A percentile compares a stretch with the other conserved stretches of the same genome.
Conservation (phyloP, 2,113 vertebrate species). For the Tonatia bakeri region DNA sequence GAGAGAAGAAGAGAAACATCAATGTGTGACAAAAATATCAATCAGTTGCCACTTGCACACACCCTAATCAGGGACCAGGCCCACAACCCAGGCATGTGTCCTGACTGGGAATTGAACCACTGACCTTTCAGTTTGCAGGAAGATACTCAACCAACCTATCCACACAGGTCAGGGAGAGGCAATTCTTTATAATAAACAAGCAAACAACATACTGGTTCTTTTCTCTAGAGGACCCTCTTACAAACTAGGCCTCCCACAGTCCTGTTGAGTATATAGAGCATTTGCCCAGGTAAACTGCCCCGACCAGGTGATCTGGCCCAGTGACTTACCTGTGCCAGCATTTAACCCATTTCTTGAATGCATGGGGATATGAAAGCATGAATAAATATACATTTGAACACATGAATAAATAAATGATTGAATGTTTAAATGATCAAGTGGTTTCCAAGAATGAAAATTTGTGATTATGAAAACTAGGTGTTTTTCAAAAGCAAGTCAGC, state of each 20-base stretch:
- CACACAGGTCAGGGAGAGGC: not conserved
- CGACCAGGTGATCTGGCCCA: not conserved
- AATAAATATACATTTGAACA: not conserved
- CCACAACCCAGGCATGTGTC: no score
- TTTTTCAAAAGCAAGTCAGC: not conserved
- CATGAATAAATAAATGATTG: not conserved
- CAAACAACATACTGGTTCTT: not conserved
- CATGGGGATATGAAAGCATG: not conserved
- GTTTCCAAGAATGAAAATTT: not conserved
- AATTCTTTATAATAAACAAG: not conserved
- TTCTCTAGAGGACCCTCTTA: not conserved
- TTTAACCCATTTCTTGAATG: not conserved
- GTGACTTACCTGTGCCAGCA: not conserved
- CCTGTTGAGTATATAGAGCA: not conserved
- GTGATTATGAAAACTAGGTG: not conserved
- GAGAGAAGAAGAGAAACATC: no score
- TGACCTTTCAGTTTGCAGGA: no score
- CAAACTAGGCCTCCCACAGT: not conserved
- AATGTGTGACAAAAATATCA: no score
- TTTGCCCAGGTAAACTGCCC: not conserved
- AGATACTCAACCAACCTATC: no score
- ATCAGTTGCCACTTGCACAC: no score
- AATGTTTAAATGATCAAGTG: not conserved
- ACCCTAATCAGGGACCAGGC: no score
- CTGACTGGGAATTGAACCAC: no score